phyloP scores from a whole-genome alignment of 2,888 invertebrate species.

The Marasmarcha lunaedactyla region DNA sequence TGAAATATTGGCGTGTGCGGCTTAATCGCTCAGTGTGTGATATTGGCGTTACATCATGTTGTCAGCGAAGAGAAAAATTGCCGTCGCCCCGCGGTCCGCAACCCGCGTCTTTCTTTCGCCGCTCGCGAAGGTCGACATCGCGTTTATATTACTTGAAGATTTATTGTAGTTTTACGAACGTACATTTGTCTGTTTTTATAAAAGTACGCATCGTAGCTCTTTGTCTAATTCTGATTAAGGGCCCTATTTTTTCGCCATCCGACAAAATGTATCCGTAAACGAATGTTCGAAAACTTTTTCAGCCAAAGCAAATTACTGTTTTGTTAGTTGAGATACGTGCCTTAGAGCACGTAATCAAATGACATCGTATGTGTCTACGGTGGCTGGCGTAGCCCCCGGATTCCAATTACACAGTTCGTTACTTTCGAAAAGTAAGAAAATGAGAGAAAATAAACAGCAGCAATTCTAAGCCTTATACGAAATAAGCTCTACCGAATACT shows the following conservation, averaged over 20 bases:
- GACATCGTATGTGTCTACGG: background rate
- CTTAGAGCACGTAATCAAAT: no score
- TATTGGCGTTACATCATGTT: slow-evolving; percentile 71
- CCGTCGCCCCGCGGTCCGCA: slow-evolving; percentile 40
- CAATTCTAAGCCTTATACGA: no score
- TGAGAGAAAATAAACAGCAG: slow-evolving; percentile 32
- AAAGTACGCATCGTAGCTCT: slow-evolving; percentile 16
- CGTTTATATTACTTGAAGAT: slow-evolving; percentile 61
- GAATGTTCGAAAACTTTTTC: no score
- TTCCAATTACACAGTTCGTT: slow-evolving; percentile 61
- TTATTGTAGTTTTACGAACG: slow-evolving; percentile 60
- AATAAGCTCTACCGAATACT: no score
- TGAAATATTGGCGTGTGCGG: slow-evolving; percentile 68
- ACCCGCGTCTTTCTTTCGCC: slow-evolving; percentile 20
- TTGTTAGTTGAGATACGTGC: no score
- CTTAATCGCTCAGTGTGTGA: slow-evolving; percentile 69
- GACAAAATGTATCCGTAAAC: no score
- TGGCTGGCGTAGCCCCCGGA: slow-evolving; percentile 18
- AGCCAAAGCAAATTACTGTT: no score
- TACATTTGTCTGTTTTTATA: slow-evolving; percentile 43
- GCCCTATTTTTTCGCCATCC: background rate
- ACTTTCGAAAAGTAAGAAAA: slow-evolving; percentile 50
- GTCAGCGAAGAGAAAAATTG: slow-evolving; percentile 69
- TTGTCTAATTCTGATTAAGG: slow-evolving; percentile 5
- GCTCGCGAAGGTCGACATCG: slow-evolving; percentile 48